Evolutionary conservation across 2,797 vertebrate species (phyloP).

Genomic region (Darevskia mixta): DNA sequence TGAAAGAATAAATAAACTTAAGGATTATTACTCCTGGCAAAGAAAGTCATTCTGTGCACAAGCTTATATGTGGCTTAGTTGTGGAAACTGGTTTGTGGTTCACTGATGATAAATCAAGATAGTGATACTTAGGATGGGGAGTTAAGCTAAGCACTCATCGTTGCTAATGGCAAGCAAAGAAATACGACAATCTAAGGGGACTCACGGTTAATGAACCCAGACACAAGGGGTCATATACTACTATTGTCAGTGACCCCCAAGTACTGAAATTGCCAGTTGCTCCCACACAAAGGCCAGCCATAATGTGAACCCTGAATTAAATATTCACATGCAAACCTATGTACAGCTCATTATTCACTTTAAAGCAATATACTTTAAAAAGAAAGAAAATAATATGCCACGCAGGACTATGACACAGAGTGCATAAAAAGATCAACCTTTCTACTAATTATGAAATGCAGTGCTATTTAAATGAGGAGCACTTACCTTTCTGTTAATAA

Average conservation of each 20-base stretch:
- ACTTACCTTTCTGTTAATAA: neutral
- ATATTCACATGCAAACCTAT: constrained; percentile 28
- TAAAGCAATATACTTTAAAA: neutral
- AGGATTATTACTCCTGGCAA: neutral
- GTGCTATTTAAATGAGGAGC: neutral
- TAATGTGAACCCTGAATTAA: constrained; percentile 18
- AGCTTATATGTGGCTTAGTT: neutral
- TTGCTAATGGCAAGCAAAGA: neutral
- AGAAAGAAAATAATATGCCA: neutral
- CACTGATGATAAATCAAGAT: neutral
- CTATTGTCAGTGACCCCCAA: constrained; percentile 12
- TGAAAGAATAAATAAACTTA: too few species aligned
- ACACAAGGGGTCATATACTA: neutral
- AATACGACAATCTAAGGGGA: neutral
- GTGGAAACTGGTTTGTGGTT: neutral
- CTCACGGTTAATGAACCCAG: constrained; percentile 2
- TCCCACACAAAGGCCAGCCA: neutral
- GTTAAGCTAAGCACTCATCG: neutral
- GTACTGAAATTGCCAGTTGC: neutral
- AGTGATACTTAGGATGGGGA: neutral
- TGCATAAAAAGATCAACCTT: neutral
- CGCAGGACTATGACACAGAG: neutral
- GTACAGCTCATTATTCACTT: constrained; percentile 11
- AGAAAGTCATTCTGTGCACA: neutral
- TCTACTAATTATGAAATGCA: neutral